Evolutionary conservation across 2,113 vertebrate species (phyloP), one percentile per base, ranked within the genome.

Genomic region (Coreoperca whiteheadi): DNA sequence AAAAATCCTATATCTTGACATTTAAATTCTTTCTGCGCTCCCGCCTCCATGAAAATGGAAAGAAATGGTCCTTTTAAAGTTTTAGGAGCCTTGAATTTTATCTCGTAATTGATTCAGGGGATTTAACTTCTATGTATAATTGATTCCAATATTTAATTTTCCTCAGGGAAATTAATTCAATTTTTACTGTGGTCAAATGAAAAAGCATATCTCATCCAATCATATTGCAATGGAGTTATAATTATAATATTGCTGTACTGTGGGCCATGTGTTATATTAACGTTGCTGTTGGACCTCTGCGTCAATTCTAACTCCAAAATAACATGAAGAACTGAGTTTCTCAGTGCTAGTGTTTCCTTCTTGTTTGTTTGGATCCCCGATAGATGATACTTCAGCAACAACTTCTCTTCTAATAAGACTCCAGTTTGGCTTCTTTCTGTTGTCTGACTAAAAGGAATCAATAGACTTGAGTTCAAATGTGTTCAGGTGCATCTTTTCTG

Each of bases 61-160:
- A 53, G 59, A 86, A 79, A 77, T 41, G 39, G 57, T 46, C 70
- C 6, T 82, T 87, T 79, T 70, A 79, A 85, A 85, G 73, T 86
- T 84, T 81, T n/a, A 76, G 60, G 83, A 72, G 67, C 48, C 64
- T 25, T 83, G 60, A 69, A 81, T 87, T 87, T 74, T 59, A 77
- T 86, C 74, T 66, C 0, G 18, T 74, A 84, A 84, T 60, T 79
- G 74, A 89, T 84, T 84, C 61, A 66, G 78, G 63, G 66, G 51
- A 74, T 85, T 79, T 87, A 74, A 83, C 65, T 57, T 72, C 54
- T 73, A 79, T 85, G 70, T 81, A 74, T 88, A 90, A 87, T 85
- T 87, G 59, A 87, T 79, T 85, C 37, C n/a, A 71, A 79, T 79
- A 76, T 87, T 80, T 53, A 65, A 79, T 83, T 89, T 88, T 83